Evolutionary conservation across 2,888 invertebrate genomes (phyloP), one percentile per base, ranked within the genome.

Genomic region (Metopia argyrocephala): DNA sequence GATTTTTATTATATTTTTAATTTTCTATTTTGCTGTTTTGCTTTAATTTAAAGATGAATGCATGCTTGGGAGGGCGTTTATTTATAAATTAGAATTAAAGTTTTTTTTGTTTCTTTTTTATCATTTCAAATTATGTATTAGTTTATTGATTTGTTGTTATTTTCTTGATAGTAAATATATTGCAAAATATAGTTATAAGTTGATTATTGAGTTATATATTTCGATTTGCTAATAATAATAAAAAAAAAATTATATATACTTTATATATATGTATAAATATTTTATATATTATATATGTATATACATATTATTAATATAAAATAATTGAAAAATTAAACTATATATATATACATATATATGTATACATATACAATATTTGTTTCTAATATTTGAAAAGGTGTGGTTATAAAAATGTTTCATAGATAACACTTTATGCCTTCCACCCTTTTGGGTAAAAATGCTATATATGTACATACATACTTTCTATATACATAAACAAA

Each of bases 61-160:
- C 89, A 89, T 89, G 89, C 89, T 89, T 89, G 88, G 89, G 89
- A 89, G 87, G 89, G 88, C 88, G 86, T 86, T 85, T 86, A 62
- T 46, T 12, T 54, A 56, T 57, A 54, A 27, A 71, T 54, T 18
- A 15, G n/a, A n/a, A n/a, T n/a, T n/a, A n/a, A n/a, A n/a, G 18
- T 79, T 15, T 21, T 50, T 68, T 21, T 64, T 18, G 25, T 45
- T 56, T 31, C 69, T 28, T 45, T 56, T 68, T 69, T 38, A 38
- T n/a, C n/a, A n/a, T n/a, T n/a, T n/a, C n/a, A 3, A 12, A 12
- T 31, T 7, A 31, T 31, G 7, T 12, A 12, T 31, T 31, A 12
- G 3, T 38, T 38, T 15, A 38, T 38, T 38, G 70, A 57, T 68
- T 59, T 38, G 56, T 78, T 74, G 15, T 59, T 38, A 65, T 27